Conservation (phyloP, 2,888 invertebrate genomes). For the Pristionchus japonicus region DNA sequence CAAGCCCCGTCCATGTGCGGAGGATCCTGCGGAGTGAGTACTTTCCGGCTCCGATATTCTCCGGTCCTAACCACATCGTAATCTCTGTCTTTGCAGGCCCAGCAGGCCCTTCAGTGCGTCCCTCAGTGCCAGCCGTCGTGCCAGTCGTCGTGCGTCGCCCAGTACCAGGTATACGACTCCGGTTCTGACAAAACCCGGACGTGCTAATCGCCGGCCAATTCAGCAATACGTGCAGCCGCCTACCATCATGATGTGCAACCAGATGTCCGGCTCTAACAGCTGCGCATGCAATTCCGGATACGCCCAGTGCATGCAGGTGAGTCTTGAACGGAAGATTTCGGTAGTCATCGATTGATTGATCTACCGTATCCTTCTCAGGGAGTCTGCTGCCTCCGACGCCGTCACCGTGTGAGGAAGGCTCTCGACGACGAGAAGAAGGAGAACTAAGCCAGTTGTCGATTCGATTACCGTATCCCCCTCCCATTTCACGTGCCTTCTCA, state of each 20-base stretch:
- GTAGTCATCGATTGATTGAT: neutral
- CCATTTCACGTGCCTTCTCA: neutral
- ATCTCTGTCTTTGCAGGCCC: constrained; percentile 59
- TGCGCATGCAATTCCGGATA: constrained; percentile 71
- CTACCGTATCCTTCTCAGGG: constrained; percentile 50
- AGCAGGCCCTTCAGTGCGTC: constrained; percentile 63
- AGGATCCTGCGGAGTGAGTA: constrained; percentile 64
- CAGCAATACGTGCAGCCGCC: constrained; percentile 59
- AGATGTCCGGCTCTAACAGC: constrained; percentile 52
- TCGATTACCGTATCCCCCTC: neutral
- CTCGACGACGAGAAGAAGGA: constrained; percentile 14
- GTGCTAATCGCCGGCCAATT: neutral
- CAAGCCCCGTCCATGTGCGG: constrained; percentile 60
- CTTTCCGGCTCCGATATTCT: neutral
- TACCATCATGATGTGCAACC: constrained; percentile 64
- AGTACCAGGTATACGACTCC: constrained; percentile 45
- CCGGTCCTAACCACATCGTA: neutral
- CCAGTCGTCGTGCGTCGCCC: constrained; percentile 61
- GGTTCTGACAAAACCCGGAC: neutral
- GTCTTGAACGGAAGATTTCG: too few species aligned
- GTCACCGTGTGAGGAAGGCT: constrained; percentile 66
- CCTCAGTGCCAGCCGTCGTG: constrained; percentile 70
- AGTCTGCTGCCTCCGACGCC: constrained; percentile 69
- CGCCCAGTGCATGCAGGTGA: constrained; percentile 68
- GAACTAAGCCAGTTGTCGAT: constrained; percentile 17